Evolutionary conservation across 2,113 vertebrate species (phyloP), one percentile per base, ranked within the genome.

Genomic region (Notechis scutatus): DNA sequence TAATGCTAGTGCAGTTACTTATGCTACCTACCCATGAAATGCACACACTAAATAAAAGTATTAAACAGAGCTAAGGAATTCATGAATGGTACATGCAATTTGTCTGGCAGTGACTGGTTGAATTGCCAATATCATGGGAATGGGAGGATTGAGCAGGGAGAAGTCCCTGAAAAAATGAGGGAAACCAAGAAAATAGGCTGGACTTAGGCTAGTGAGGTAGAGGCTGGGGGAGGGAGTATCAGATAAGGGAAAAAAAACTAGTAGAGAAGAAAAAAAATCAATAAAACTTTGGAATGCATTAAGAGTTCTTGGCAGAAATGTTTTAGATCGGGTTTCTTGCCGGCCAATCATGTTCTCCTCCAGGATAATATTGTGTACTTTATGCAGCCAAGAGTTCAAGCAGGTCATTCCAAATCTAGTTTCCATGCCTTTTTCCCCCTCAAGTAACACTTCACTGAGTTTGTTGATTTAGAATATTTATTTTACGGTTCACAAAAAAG

Each of bases 181-280:
- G 20, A 9, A 59, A 91, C 15, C 7, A 86, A n/a, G 52, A 9
- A 9, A 7, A 10, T 18, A 6, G n/a, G 20, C 20, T 81, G 4
- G 47, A 87, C 8, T n/a, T 52, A 6, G 24, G 52, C 10, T 26
- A 86, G 15, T 23, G 26, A 47, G 56, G 56, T 55, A 42, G 91
- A 92, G 20, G 5, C 26, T 0, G 12, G 10, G 10, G 4, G 1
- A 0, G 3, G 2, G 18, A 0, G 1, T n/a, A n/a, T 10, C 23
- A n/a, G 42, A 21, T n/a, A 4, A 26, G 64, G 20, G 6, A 52
- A 64, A 29, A 18, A 47, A 29, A 4, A 50, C 26, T 2, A 59
- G 26, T 90, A 29, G 26, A 42, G 34, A 81, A 81, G 3, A 81
- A 81, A n/a, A 61, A 61, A 10, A 61, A 61, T 18, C 23, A 34